Evolutionary conservation across 2,797 vertebrate species (phyloP).

Genomic region (Trichosurus vulpecula): DNA sequence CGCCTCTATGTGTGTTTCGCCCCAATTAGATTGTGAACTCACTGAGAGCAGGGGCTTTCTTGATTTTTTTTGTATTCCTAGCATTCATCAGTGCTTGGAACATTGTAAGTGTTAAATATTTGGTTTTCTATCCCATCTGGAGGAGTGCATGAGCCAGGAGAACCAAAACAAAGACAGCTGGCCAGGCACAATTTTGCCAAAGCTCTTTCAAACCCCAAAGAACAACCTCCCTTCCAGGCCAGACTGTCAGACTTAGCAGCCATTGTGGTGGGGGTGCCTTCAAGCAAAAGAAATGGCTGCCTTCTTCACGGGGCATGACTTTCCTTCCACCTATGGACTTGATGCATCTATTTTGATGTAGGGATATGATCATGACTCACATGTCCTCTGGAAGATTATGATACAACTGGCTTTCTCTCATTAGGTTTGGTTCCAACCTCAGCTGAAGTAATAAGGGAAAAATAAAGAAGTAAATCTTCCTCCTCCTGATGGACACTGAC

Average conservation of each 20-base stretch:
- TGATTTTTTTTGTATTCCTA: not conserved
- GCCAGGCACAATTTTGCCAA: not conserved
- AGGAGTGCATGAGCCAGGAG: not conserved
- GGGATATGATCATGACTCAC: not conserved
- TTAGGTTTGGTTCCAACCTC: not conserved
- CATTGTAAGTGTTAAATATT: not conserved
- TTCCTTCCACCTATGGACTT: not conserved
- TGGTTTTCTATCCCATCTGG: not conserved
- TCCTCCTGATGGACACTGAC: not conserved
- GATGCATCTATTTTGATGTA: not conserved
- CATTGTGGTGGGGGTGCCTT: not conserved
- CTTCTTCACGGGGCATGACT: not conserved
- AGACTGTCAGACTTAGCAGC: not conserved
- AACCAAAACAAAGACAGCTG: not conserved
- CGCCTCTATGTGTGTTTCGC: not conserved
- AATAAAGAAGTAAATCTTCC: not conserved
- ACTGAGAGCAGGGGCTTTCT: not conserved
- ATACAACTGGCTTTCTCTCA: not conserved
- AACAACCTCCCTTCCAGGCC: not conserved
- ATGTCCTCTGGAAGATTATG: not conserved
- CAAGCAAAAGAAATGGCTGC: not conserved
- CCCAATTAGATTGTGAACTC: not conserved
- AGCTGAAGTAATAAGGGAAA: not conserved
- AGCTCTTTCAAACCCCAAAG: not conserved
- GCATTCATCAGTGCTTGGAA: not conserved